Evolutionary conservation across 2,113 vertebrate species (phyloP).

Genomic region (Hylia prasina): DNA sequence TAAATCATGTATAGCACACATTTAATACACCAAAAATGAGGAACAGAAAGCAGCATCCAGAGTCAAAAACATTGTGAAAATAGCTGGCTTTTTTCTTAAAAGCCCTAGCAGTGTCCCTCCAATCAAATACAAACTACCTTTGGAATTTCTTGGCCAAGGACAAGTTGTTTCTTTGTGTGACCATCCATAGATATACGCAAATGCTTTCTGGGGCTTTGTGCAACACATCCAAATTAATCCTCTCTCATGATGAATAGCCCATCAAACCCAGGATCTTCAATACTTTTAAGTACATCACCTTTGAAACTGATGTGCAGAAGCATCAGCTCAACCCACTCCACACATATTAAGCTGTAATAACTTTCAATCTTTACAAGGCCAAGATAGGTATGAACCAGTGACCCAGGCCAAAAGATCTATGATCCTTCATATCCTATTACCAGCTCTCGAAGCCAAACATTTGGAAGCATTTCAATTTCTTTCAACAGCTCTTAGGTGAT

Average conservation of each 20-base stretch:
- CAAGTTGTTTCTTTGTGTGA: neutral
- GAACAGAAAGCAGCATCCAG: neutral
- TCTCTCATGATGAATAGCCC: neutral
- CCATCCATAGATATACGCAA: neutral
- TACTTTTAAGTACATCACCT: neutral
- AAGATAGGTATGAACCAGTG: neutral
- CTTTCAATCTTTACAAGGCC: constrained; percentile 4
- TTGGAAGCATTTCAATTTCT: neutral
- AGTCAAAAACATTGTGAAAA: neutral
- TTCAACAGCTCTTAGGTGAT: neutral
- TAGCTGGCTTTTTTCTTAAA: neutral
- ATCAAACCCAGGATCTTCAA: neutral
- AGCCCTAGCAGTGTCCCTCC: neutral
- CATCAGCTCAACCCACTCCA: neutral
- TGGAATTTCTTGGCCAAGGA: neutral
- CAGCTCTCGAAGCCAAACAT: neutral
- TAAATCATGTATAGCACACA: neutral
- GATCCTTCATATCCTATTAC: constrained; percentile 5
- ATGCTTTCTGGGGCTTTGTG: neutral
- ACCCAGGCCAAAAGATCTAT: neutral
- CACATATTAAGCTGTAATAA: neutral
- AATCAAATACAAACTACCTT: neutral
- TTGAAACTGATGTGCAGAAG: accelerated
- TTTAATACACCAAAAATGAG: neutral
- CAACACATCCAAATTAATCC: neutral